Evolutionary conservation across 2,888 invertebrate species (phyloP).

Genomic region (Campoletis raptor): DNA sequence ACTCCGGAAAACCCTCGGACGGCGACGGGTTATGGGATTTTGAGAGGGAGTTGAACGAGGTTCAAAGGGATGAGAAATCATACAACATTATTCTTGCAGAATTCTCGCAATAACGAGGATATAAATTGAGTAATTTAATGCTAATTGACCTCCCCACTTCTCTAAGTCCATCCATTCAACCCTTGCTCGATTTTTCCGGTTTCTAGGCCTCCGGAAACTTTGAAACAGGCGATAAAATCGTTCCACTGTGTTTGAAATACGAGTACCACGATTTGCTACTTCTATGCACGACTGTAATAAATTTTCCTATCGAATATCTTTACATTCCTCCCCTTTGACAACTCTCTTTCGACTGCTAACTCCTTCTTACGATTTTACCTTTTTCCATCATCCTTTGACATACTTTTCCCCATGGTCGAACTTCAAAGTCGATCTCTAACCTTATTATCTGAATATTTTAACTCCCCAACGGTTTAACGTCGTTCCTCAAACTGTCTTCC

Average conservation of each 20-base stretch:
- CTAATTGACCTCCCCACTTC: constrained; percentile 63
- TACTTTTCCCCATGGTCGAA: constrained; percentile 23
- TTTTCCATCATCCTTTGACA: not conserved
- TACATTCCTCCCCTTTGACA: constrained; percentile 17
- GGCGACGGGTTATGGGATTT: not conserved
- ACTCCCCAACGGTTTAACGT: not conserved
- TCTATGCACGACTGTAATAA: constrained; percentile 52
- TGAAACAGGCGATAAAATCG: not conserved
- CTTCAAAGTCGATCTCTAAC: constrained; percentile 22
- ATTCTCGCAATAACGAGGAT: constrained; percentile 50
- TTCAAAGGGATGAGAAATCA: constrained; percentile 10
- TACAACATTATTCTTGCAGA: constrained; percentile 33
- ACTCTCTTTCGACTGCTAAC: constrained; percentile 6
- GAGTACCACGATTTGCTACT: constrained; percentile 54
- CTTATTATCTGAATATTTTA: not conserved
- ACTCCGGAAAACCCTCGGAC: constrained; percentile 8
- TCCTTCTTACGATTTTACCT: not conserved
- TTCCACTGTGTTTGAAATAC: constrained; percentile 57
- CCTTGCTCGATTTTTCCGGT: constrained; percentile 46
- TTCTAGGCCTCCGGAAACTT: not conserved
- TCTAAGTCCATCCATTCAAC: constrained; percentile 24
- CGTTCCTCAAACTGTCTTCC: not conserved
- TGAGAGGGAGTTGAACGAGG: not conserved
- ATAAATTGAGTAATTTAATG: constrained; percentile 73
- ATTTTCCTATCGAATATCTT: constrained; percentile 38